Conservation (phyloP, 2,797 vertebrate species). For the Lepilemur ruficaudatus region DNA sequence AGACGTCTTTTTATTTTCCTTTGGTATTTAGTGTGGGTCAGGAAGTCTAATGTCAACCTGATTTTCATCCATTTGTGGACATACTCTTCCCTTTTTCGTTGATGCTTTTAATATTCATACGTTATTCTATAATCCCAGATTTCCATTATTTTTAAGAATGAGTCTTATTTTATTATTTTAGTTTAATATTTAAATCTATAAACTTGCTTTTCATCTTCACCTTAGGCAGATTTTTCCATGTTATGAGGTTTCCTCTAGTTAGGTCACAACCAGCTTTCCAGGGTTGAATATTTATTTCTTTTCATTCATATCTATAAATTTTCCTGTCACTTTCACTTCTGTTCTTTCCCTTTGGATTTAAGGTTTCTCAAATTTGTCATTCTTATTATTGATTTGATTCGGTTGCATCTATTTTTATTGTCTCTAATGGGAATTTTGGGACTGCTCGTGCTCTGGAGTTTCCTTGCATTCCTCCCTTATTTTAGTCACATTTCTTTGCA, state of each 20-base stretch:
- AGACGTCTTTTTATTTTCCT: not conserved
- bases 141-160: not conserved
- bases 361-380: not conserved
- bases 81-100: not conserved
- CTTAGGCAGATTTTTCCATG: not conserved
- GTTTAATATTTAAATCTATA: not conserved
- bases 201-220: not conserved
- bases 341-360: conserved; percentile 4
- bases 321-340: not conserved
- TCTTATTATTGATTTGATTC: not conserved
- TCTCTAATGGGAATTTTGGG: not conserved
- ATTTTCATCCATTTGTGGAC: not conserved
- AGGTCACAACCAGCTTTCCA: not conserved
- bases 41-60: not conserved
- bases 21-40: not conserved
- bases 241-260: not conserved
- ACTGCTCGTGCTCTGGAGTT: not conserved
- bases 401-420: not conserved
- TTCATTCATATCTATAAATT: not conserved
- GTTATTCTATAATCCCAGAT: not conserved
- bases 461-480: not conserved
- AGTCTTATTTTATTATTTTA: not conserved
- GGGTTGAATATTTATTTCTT: not conserved
- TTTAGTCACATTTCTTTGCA: not conserved
- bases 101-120: not conserved